phyloP scores from a whole-genome alignment of 2,888 invertebrate genomes.

The Synergus umbraculus region DNA sequence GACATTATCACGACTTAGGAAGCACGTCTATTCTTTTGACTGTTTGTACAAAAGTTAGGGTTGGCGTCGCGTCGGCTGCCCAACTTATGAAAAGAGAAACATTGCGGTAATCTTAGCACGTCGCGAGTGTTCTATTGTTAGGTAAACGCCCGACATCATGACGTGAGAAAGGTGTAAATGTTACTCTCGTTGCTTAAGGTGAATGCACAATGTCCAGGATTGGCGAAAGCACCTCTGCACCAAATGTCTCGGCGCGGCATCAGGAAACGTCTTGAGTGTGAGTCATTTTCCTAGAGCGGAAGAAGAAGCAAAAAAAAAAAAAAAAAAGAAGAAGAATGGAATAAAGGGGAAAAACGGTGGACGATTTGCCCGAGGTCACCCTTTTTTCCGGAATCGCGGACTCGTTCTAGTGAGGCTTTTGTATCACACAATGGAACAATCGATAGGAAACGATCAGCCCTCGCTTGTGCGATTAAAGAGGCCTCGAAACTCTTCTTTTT shows the following conservation, averaged over 20 bases:
- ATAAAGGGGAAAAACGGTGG: constrained; percentile 21
- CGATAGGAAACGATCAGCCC: constrained; percentile 40
- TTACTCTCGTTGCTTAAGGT: constrained; percentile 21
- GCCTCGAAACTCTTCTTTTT: constrained; percentile 16
- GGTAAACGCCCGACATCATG: constrained; percentile 24
- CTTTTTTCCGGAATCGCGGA: constrained; percentile 27
- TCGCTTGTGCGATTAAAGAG: constrained; percentile 29
- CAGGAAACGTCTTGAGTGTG: constrained; percentile 1
- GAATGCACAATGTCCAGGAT: constrained; percentile 12
- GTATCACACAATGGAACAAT: constrained; percentile 40
- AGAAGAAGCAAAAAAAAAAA: background rate
- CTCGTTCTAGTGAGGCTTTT: constrained; percentile 31
- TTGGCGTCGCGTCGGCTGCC: background rate
- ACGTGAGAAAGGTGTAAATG: constrained; percentile 38
- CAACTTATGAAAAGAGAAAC: constrained; percentile 36
- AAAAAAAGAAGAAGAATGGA: background rate
- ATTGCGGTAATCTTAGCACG: constrained; percentile 24
- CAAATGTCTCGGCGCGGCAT: constrained; percentile 1
- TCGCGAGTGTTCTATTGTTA: constrained; percentile 37
- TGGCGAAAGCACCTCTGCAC: background rate
- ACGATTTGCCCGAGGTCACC: constrained; percentile 21
- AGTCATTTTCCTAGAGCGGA: constrained; percentile 10
- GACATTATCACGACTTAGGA: background rate
- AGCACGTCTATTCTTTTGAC: background rate
- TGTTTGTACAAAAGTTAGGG: constrained; percentile 25